phyloP scores from a whole-genome alignment of 2,797 vertebrate genomes.

The Arrhamphus sclerolepis region DNA sequence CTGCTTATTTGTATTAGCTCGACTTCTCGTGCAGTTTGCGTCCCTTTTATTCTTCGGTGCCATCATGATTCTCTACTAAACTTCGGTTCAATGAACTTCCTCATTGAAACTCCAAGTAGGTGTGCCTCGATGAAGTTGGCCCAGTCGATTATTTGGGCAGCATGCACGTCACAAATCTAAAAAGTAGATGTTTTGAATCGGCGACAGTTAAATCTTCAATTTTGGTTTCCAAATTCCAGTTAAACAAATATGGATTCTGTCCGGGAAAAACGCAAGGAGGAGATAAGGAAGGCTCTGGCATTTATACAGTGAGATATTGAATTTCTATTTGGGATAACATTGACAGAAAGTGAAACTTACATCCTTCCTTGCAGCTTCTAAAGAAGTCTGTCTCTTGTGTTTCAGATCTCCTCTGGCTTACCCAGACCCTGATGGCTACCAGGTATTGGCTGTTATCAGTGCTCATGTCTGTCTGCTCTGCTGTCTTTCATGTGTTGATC shows the following conservation, averaged over 20 bases:
- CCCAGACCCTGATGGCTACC: constrained; percentile 87
- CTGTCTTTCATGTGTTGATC: not conserved
- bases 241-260: constrained; percentile 77
- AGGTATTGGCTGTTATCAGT: constrained; percentile 79
- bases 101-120: constrained; percentile 48
- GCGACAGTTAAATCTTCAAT: no score
- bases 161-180: not conserved
- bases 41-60: no score
- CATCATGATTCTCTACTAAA: constrained; percentile 9
- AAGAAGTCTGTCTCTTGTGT: constrained; percentile 25
- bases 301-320: constrained; percentile 90
- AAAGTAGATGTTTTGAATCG: no score
- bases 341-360: constrained; percentile 33
- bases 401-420: constrained; percentile 89
- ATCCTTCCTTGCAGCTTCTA: not conserved
- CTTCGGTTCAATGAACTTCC: constrained; percentile 52
- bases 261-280: constrained; percentile 88
- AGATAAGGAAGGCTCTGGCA: constrained; percentile 89
- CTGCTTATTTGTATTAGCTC: accelerated
- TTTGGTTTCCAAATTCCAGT: constrained; percentile 20
- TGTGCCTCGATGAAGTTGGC: constrained; percentile 39
- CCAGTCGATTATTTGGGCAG: not conserved
- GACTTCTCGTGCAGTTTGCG: no score
- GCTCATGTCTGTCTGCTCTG: not conserved
- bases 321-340: not conserved